A percentile compares a stretch with the other conserved stretches of the same genome.
These are phyloP conservation scores for Lissonota sp. DNA, from an alignment of 2,888 invertebrate genomes.

Conservation along the genomic window DNA sequence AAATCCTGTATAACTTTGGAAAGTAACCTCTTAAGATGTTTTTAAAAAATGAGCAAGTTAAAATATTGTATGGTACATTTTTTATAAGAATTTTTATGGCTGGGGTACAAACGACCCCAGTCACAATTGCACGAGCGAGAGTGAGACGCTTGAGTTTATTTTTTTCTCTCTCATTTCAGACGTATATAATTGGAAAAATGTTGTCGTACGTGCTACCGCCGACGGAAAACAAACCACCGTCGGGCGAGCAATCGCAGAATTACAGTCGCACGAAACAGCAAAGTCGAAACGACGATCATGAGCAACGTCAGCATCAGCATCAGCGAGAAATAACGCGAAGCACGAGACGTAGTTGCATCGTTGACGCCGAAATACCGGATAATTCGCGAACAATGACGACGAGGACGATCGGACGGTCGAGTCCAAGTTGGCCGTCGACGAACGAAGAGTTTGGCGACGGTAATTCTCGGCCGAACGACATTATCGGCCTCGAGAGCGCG, in stretches of 20 bases:
- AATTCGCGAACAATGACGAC: slow-evolving; percentile 65
- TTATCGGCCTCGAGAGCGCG: slow-evolving; percentile 74
- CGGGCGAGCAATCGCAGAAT: slow-evolving; percentile 81
- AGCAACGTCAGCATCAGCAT: slow-evolving; percentile 64
- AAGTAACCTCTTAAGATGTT: no score
- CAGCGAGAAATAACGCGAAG: slow-evolving; percentile 60
- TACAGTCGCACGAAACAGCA: slow-evolving; percentile 64
- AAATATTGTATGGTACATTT: no score
- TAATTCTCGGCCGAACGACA: slow-evolving; percentile 62
- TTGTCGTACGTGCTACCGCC: slow-evolving; percentile 93
- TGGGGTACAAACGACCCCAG: no score
- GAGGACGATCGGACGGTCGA: slow-evolving; percentile 66
- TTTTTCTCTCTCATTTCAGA: slow-evolving; percentile 33
- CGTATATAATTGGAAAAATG: slow-evolving; percentile 84
- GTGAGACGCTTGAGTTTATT: no score
- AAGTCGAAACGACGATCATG: slow-evolving; percentile 65
- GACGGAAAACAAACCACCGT: slow-evolving; percentile 91
- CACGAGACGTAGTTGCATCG: slow-evolving; percentile 52
- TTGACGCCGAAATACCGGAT: slow-evolving; percentile 70
- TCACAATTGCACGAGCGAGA: no score
- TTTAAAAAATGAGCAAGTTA: no score
- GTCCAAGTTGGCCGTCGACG: no score
- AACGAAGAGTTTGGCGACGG: no score
- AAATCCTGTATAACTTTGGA: no score
- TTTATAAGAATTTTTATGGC: no score